phyloP scores from a whole-genome alignment of 2,888 invertebrate genomes.

The Lasioglossum marginatum region DNA sequence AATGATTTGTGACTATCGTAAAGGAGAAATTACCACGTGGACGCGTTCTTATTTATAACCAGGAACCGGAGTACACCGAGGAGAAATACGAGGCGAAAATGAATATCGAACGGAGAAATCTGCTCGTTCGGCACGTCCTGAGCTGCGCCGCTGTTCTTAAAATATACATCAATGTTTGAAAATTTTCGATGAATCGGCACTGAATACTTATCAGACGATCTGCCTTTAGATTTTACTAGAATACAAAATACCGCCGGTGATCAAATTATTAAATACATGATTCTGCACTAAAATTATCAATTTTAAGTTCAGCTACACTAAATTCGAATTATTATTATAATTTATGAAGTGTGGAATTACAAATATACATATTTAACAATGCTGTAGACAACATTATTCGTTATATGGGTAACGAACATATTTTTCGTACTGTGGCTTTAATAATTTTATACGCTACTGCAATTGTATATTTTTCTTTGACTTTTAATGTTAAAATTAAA shows the following conservation, averaged over 20 bases:
- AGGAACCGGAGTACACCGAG: background rate
- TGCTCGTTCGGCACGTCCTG: conserved; percentile 55
- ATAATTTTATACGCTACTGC: background rate
- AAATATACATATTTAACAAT: background rate
- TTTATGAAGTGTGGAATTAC: background rate
- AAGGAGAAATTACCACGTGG: conserved; percentile 16
- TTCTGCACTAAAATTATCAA: background rate
- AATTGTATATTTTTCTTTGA: background rate
- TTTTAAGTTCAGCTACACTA: background rate
- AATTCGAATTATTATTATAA: background rate
- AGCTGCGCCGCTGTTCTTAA: conserved; percentile 11
- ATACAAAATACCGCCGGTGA: background rate
- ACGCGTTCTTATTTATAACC: conserved; percentile 11
- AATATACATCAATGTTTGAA: conserved; percentile 32
- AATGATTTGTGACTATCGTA: background rate
- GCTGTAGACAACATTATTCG: background rate
- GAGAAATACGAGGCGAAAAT: conserved; percentile 28
- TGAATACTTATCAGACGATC: background rate
- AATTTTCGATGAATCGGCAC: conserved; percentile 36
- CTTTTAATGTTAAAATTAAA: background rate
- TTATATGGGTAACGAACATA: background rate
- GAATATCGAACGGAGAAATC: conserved; percentile 44
- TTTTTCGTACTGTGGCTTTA: background rate
- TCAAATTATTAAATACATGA: background rate
- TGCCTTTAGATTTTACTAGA: background rate